Base-by-base conservation (phyloP, 2,888 invertebrate species). In the Acleris sparsana region DNA sequence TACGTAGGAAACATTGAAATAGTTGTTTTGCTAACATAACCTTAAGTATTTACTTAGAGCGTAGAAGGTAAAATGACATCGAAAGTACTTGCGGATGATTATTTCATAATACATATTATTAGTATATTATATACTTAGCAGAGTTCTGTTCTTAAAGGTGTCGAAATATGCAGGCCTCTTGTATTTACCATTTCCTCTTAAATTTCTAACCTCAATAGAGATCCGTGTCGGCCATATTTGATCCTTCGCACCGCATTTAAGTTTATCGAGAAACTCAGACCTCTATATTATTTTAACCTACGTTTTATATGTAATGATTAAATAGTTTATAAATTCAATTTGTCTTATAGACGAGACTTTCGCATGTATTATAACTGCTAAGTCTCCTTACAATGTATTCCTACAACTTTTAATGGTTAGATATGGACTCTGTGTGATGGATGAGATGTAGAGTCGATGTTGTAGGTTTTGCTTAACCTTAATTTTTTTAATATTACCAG, bases 141-240 rank as follows among this genome's bases (percentile, higher is more conserved):
- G 61, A 66, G 66, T 62, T 57, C 66, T 66, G 62, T 66, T 4
- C 13, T 11, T 39, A 62, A 89, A 89, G 89, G 89, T 89, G 89
- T 87, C 84, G 83, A 84, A 75, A 80, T 75, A 78, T 76, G 80
- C 85, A 85, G 84, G 86, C 83, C 80, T 81, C 77, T 80, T 84
- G 83, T 77, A 70, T 69, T 72, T 74, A 71, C 70, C 73, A 77
- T 53, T 67, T 63, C 51, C 52, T 53, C 48, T 22, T 64, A 77
- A 78, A 77, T 76, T 77, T 11, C 39, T 43, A 43, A 43, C 25
- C 25, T 25, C 58, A 18, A 25, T 49, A 55, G 55, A 20, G 39
- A 39, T 39, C 39, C 39, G 39, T 39, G 11, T n/a, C 20, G 39
- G 62, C 46, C 48, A 59, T 57, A n/a, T n/a, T 25, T 64, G 62